These are phyloP conservation scores for Calidris pygmaea DNA, from an alignment of 2,113 vertebrate genomes.

Conservation along the genomic window DNA sequence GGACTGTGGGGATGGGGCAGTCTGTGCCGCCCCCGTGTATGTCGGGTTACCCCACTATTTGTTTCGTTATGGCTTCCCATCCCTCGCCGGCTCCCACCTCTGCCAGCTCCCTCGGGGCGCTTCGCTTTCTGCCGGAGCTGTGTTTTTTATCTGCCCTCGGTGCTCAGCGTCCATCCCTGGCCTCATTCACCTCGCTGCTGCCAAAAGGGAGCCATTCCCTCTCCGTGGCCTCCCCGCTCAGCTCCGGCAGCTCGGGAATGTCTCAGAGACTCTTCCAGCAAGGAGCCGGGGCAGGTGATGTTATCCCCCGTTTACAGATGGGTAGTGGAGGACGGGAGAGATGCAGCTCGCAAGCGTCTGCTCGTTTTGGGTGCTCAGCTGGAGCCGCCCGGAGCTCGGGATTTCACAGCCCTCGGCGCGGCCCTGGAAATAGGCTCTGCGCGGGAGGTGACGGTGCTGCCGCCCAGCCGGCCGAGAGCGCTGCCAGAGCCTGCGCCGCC, in stretches of 20 bases:
- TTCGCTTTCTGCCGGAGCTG: rapidly evolving
- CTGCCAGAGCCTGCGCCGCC: neutral
- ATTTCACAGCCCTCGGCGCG: neutral
- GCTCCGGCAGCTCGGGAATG: rapidly evolving
- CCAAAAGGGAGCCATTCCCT: neutral
- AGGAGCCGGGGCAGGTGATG: neutral
- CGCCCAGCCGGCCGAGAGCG: neutral
- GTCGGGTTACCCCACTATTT: too few species aligned
- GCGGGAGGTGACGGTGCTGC: neutral
- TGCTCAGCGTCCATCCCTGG: rapidly evolving
- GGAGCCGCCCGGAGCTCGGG: neutral
- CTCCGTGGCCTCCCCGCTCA: rapidly evolving
- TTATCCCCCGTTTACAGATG: neutral
- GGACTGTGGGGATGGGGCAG: neutral
- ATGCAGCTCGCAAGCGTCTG: neutral
- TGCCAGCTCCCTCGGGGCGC: neutral
- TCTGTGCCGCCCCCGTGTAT: rapidly evolving
- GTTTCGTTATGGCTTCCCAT: neutral
- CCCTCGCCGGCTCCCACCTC: neutral
- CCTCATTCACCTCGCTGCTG: neutral
- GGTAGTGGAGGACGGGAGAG: neutral
- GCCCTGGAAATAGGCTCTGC: slow-evolving; percentile 7
- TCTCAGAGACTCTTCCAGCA: neutral
- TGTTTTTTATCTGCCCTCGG: rapidly evolving
- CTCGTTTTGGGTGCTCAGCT: slow-evolving; percentile 1